Evolutionary conservation across 2,797 vertebrate species (phyloP).

Genomic region (Fistularia commersonii): DNA sequence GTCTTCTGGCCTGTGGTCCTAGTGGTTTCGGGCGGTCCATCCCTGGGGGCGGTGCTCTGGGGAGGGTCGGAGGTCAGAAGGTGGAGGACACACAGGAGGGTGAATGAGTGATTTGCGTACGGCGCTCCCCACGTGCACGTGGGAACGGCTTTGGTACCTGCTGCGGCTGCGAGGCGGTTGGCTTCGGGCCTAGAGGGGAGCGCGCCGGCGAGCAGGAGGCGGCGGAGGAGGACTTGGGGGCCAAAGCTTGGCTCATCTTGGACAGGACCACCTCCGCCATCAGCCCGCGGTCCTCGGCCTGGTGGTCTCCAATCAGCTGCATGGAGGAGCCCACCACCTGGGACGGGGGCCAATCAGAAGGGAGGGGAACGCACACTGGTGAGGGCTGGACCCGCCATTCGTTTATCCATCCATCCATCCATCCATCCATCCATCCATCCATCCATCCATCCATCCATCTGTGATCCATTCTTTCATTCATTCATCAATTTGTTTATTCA

Average conservation of each 20-base stretch:
- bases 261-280: constrained; percentile 88
- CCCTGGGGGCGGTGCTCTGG: constrained; percentile 86
- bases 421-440: no score
- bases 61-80: constrained; percentile 26
- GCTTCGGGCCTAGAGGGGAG: constrained; percentile 84
- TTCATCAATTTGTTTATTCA: no score
- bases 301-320: constrained; percentile 95
- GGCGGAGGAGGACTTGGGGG: constrained; percentile 76
- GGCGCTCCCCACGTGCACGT: no score
- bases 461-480: no score
- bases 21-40: constrained; percentile 81
- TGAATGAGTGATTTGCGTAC: constrained; percentile 1
- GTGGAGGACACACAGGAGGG: neutral
- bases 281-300: constrained; percentile 89
- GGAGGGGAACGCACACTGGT: neutral
- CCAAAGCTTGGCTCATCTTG: constrained; percentile 88
- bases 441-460: no score
- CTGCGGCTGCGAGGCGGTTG: constrained; percentile 85
- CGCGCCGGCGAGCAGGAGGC: constrained; percentile 80
- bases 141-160: no score
- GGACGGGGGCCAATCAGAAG: neutral
- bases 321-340: constrained; percentile 96
- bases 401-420: no score
- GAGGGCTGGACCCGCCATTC: no score
- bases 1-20: constrained; percentile 89